Evolutionary conservation across 92 coral and sea anemone species (phyloP).

Genomic region (Parazoanthus swiftii): DNA sequence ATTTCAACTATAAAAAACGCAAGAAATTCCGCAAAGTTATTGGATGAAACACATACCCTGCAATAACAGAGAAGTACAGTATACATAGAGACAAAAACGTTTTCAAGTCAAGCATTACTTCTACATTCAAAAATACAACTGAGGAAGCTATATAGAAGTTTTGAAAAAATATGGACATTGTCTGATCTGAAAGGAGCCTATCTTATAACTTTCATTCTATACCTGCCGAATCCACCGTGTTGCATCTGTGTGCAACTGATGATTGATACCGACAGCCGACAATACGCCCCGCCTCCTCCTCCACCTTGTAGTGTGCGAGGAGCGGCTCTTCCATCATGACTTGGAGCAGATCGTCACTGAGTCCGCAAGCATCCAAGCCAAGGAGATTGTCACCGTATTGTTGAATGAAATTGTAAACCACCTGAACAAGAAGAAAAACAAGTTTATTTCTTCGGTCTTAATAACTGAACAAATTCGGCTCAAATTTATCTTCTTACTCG

Average conservation of each 20-base stretch:
- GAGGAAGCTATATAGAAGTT: no score
- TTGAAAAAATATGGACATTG: no score
- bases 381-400: conserved; percentile 65
- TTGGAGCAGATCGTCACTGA: conserved; percentile 55
- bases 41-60: no score
- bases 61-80: no score
- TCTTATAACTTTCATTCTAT: not conserved
- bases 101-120: no score
- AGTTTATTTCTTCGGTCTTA: no score
- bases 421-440: conserved; percentile 39
- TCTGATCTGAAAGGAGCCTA: no score
- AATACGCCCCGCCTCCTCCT: conserved; percentile 58
- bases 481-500: conserved; percentile 55
- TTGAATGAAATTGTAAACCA: conserved; percentile 49
- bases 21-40: no score
- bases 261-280: conserved; percentile 73
- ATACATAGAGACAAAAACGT: no score
- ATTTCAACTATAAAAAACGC: not conserved
- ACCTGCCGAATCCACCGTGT: conserved; percentile 50
- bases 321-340: conserved; percentile 49
- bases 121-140: no score
- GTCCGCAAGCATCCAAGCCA: conserved; percentile 73
- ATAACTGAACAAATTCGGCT: conserved; percentile 67
- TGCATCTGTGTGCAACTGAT: conserved; percentile 54
- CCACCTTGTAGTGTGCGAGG: conserved; percentile 45